Base-by-base conservation (phyloP, 64 coral and sea anemone genomes). In the Hydrozoanthus tunicans region DNA sequence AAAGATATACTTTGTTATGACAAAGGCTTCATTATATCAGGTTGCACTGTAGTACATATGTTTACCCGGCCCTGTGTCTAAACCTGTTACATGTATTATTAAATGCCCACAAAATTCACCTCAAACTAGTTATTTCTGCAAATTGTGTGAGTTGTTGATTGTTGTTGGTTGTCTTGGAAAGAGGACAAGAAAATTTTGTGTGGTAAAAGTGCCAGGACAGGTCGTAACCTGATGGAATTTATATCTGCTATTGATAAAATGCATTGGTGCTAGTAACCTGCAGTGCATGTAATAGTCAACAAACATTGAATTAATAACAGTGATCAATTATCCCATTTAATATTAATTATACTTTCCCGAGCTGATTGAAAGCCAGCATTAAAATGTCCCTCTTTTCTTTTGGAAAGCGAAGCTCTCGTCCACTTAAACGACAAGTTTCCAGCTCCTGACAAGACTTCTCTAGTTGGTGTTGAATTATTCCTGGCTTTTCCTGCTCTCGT, bases 381-480 rank as follows among this genome's bases (percentile, higher is more conserved):
- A 97, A 78, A 59, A 97, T 97, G 61, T 97, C 92, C 65, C 95
- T 62, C 57, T 97, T 97, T 78, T 97, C 95, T 59, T 97, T 97
- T 43, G 95, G 92, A 68, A 97, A 97, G n/a, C 95, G 93, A 14
- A 97, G 81, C 85, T 97, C 95, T 3, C 95, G 90, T 3, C 95
- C 95, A 90, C 92, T 91, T 8, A 97, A 53, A 57, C 95, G 89
- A 53, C 95, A 97, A 57, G 80, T 93, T 62, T 97, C 95, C 20
- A 97, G 85, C 56, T 97, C 95, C 56, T 94, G 93, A 53, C 77
- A 92, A 70, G 95, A 90, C 14, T 84, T 91, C 5, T 94, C 90
- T 24, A 94, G 78, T 57, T 97, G 92, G 68, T 93, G 77, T 79
- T 91, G 81, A 23, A 97, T 97, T 26, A 94, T 77, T 51, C 95